Evolutionary conservation across 2,888 invertebrate species (phyloP).

Genomic region (Hydropsyche betteni): DNA sequence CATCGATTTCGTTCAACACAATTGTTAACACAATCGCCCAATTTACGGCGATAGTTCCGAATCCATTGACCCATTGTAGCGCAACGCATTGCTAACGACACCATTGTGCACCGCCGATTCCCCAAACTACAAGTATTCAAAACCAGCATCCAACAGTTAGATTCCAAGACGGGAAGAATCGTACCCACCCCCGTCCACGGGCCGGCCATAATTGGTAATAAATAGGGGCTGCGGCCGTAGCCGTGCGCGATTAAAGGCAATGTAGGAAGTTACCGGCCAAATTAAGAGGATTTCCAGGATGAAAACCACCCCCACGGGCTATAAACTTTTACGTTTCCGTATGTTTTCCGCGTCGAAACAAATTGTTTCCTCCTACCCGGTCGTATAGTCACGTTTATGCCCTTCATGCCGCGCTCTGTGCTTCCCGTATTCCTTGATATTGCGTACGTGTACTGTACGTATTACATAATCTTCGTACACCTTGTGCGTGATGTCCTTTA

Average conservation of each 20-base stretch:
- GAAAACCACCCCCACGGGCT: background rate
- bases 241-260: conserved; percentile 9
- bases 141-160: conserved; percentile 5
- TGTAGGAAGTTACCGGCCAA: conserved; percentile 16
- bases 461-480: too few relatives aligned
- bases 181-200: background rate
- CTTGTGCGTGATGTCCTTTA: too few relatives aligned
- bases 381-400: conserved; percentile 1
- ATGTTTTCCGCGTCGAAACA: conserved; percentile 26
- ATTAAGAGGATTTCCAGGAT: conserved; percentile 27
- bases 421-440: background rate
- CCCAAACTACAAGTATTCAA: too few relatives aligned
- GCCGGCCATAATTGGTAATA: conserved; percentile 21
- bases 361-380: conserved; percentile 5
- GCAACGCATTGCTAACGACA: too few relatives aligned
- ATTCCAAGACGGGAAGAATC: conserved; percentile 1
- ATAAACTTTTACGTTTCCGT: conserved; percentile 28
- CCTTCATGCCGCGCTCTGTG: background rate
- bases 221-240: conserved; percentile 19
- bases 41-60: too few relatives aligned
- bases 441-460: too few relatives aligned
- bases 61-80: too few relatives aligned
- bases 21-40: too few relatives aligned
- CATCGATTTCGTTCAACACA: too few relatives aligned
- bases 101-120: too few relatives aligned